Evolutionary conservation across 1,140 invertebrate species (phyloP), one percentile per base, ranked within the genome.

Genomic region (Pseudomyrmex gracilis): DNA sequence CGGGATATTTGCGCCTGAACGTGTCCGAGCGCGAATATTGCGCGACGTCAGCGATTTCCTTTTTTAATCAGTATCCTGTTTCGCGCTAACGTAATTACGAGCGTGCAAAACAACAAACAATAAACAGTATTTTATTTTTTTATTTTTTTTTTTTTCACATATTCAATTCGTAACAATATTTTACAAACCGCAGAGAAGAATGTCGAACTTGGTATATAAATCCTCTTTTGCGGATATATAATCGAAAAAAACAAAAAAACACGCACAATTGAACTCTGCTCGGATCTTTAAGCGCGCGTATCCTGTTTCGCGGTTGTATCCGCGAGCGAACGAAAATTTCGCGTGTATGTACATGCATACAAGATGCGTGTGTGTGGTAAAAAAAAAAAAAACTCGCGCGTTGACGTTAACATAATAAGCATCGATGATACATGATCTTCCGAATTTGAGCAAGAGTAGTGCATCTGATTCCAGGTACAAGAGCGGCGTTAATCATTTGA

Each of bases 401-500:
- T 22, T 80, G 58, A 58, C 5, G 43, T 76, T 78, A 78, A 73
- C 24, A 58, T 10, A 5, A 2, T 68, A 58, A 57, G 9, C 53
- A 24, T 22, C 76, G 53, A 34, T 22, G 22, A 80, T 49, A 15
- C 8, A 71, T 7, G 34, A 70, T 60, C 78, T 83, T 87, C 92
- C 88, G 90, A 91, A 91, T 92, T 92, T 92, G 89, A 94, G 88
- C 92, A 91, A 93, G 90, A 93, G 92, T 89, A 93, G 92, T 92
- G 89, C 89, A 87, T 90, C 89, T 94, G 92, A 91, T 96, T 96
- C 92, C 95, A 97, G 97, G 95, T 98, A 97, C 94, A 98, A 98
- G 90, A 97, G 97, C 85, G 98, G 98, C 0, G 96, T 98, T 93
- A 97, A 98, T 91, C 98, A 98, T 94, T 95, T 99, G 74, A 98